These are phyloP conservation scores for Trissoscelio sp. DNA, from an alignment of 2,888 invertebrate species.

Conservation along the genomic window DNA sequence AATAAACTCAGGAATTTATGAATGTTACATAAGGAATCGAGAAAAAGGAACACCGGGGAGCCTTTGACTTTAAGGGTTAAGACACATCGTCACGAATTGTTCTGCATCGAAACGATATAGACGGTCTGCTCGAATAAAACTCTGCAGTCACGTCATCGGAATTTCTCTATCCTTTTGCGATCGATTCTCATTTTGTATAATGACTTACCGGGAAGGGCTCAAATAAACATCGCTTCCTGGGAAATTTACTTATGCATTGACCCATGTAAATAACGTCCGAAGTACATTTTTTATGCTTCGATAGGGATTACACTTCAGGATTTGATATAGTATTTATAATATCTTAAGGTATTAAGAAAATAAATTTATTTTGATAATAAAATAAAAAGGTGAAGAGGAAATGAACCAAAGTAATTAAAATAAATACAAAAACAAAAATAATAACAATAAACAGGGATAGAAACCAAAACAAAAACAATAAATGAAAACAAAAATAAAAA, in stretches of 20 bases:
- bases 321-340: no score
- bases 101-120: conserved; percentile 46
- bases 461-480: no score
- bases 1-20: conserved; percentile 36
- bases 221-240: conserved; percentile 36
- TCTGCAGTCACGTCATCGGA: conserved; percentile 58
- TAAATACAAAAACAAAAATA: no score
- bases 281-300: no score
- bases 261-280: conserved; percentile 22
- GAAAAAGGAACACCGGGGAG: conserved; percentile 30
- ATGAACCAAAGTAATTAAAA: no score
- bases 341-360: no score
- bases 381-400: no score
- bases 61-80: conserved; percentile 41
- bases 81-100: conserved; percentile 57
- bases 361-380: no score
- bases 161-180: conserved; percentile 43
- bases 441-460: no score
- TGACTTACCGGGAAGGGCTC: conserved; percentile 45
- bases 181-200: conserved; percentile 57
- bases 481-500: no score
- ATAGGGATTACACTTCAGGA: no score
- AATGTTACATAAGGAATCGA: conserved; percentile 44
- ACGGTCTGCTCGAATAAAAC: conserved; percentile 48
- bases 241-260: conserved; percentile 50